phyloP scores from a whole-genome alignment of 2,888 invertebrate species.

The Brachyptera putata region DNA sequence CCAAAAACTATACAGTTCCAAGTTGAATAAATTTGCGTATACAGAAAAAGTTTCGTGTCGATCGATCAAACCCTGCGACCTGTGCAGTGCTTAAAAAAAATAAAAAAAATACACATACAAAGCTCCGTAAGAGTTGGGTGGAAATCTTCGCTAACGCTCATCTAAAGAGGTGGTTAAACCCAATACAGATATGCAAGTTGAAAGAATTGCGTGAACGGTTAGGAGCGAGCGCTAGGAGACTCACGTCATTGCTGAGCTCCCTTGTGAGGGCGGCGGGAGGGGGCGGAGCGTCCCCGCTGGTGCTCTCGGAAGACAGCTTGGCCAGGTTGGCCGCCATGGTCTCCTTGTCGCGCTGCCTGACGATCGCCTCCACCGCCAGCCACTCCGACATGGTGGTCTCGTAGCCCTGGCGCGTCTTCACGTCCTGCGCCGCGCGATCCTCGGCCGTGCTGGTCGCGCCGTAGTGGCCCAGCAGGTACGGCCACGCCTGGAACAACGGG shows the following conservation, averaged over 20 bases:
- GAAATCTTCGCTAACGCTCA: too few relatives aligned
- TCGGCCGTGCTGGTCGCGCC: conserved; percentile 67
- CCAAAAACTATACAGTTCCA: too few relatives aligned
- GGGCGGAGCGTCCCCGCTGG: conserved; percentile 48
- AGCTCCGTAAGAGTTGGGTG: too few relatives aligned
- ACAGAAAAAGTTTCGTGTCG: too few relatives aligned
- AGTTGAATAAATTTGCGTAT: too few relatives aligned
- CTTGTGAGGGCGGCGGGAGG: conserved; percentile 41
- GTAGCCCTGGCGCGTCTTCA: conserved; percentile 67
- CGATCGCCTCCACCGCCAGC: conserved; percentile 91
- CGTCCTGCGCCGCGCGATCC: conserved; percentile 62
- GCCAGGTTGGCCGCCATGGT: conserved; percentile 81
- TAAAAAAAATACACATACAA: too few relatives aligned
- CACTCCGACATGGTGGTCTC: conserved; percentile 93
- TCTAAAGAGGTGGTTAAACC: too few relatives aligned
- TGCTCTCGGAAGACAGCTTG: conserved; percentile 74
- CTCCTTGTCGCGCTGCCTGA: conserved; percentile 75
- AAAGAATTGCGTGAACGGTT: too few relatives aligned
- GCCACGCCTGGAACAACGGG: conserved; percentile 70
- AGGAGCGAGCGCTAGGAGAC: too few relatives aligned
- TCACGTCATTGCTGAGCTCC: conserved; percentile 52
- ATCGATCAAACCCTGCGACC: too few relatives aligned
- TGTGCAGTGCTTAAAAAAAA: too few relatives aligned
- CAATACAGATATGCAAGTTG: too few relatives aligned
- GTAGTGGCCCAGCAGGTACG: conserved; percentile 82